phyloP scores from a whole-genome alignment of 2,113 vertebrate genomes.

The Clupea harengus region DNA sequence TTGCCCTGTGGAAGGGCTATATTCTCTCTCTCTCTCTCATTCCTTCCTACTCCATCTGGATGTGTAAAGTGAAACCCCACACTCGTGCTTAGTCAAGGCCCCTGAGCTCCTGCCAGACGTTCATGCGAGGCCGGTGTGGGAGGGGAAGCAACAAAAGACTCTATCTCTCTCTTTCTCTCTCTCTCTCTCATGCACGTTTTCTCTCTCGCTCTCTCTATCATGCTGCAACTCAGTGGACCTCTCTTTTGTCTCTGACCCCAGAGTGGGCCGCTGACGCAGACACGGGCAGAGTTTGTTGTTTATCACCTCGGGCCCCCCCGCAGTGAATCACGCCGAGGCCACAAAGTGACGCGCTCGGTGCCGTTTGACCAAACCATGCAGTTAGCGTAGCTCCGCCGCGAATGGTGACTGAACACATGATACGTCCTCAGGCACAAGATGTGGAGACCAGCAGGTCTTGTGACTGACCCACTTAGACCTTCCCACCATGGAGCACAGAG shows the following conservation, averaged over 20 bases:
- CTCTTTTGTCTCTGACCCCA: background rate
- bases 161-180: background rate
- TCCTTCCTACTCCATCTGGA: background rate
- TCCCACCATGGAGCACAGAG: background rate
- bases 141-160: background rate
- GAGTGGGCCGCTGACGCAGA: background rate
- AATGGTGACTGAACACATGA: background rate
- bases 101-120: background rate
- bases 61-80: constrained; percentile 1
- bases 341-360: background rate
- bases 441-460: background rate
- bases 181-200: background rate
- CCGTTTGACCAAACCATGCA: background rate
- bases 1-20: background rate
- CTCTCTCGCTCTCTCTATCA: background rate
- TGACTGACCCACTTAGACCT: constrained; percentile 1
- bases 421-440: background rate
- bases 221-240: background rate
- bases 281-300: background rate
- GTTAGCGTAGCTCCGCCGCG: background rate
- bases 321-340: background rate
- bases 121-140: background rate
- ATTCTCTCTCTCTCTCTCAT: background rate
- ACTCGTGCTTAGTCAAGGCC: background rate
- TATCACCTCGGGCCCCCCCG: background rate